phyloP scores from a whole-genome alignment of 2,888 invertebrate species.

The Branchinecta sandiegonensis region DNA sequence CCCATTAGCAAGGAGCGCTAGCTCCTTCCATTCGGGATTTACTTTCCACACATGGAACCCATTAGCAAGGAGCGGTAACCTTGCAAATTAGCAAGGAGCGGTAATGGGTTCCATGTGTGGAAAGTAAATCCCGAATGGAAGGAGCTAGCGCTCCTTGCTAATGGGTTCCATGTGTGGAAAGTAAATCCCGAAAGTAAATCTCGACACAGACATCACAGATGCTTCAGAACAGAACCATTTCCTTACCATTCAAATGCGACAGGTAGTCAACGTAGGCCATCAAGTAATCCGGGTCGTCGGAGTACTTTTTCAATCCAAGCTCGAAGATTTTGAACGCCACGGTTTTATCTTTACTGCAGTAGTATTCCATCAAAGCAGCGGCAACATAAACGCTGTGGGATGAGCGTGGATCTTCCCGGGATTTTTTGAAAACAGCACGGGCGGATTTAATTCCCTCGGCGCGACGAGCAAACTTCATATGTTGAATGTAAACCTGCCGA shows the following conservation, averaged over 20 bases:
- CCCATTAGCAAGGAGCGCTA: no score
- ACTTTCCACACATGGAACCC: no score
- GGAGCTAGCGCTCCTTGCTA: no score
- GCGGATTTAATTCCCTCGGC: slow-evolving; percentile 97
- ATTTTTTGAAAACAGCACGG: slow-evolving; percentile 81
- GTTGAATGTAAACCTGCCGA: slow-evolving; percentile 78
- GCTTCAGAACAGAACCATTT: background rate
- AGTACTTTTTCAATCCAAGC: slow-evolving; percentile 89
- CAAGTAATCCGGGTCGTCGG: slow-evolving; percentile 86
- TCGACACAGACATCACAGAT: no score
- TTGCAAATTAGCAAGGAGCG: no score
- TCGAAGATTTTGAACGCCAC: slow-evolving; percentile 95
- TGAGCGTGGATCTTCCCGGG: slow-evolving; percentile 68
- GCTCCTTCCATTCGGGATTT: no score
- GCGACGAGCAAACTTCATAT: slow-evolving; percentile 94
- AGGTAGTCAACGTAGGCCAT: slow-evolving; percentile 91
- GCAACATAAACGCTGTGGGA: slow-evolving; percentile 90
- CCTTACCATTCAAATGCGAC: slow-evolving; percentile 81
- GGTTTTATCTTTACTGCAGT: slow-evolving; percentile 94
- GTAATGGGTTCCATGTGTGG: no score
- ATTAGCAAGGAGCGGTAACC: no score
- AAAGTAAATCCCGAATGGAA: no score
- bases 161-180: no score
- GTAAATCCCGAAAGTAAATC: no score
- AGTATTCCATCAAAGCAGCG: slow-evolving; percentile 97